These are phyloP conservation scores for Gadopsis marmoratus DNA, from an alignment of 2,797 vertebrate genomes.

Conservation along the genomic window DNA sequence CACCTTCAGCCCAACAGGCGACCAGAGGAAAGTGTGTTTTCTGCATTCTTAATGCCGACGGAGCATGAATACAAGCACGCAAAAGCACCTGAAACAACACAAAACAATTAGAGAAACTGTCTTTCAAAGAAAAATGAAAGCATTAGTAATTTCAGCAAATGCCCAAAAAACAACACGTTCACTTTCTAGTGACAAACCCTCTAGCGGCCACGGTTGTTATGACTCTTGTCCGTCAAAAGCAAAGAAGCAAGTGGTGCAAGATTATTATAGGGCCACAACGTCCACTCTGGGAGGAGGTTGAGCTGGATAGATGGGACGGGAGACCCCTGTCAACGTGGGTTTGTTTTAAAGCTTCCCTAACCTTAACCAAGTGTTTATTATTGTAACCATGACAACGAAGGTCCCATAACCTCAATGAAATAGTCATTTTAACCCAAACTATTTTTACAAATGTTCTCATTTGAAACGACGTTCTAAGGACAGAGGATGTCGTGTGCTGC, in stretches of 20 bases:
- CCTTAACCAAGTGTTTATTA: not conserved
- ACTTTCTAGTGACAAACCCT: not conserved
- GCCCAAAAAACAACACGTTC: not conserved
- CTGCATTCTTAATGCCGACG: not conserved
- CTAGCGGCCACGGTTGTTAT: not conserved
- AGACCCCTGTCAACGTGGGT: not conserved
- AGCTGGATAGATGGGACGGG: not conserved
- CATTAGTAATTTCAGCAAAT: not conserved
- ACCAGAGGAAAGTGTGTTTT: constrained; percentile 16
- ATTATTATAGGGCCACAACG: constrained; percentile 7
- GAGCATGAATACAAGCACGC: constrained; percentile 16
- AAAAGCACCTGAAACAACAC: constrained; percentile 16
- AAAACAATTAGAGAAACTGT: constrained; percentile 11
- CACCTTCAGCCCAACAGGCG: constrained; percentile 9
- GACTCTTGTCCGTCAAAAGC: not conserved
- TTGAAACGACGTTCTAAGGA: not conserved
- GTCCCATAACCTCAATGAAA: not conserved
- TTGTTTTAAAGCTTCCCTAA: constrained; percentile 15
- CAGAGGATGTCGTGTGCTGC: no score
- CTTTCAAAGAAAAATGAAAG: constrained; percentile 3
- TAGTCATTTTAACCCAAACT: not conserved
- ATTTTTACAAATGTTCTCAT: not conserved
- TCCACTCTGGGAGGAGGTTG: not conserved
- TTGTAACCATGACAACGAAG: no score
- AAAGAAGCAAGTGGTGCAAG: not conserved